Evolutionary conservation across 2,113 vertebrate genomes (phyloP), one percentile per base, ranked within the genome.

Genomic region (Sciurus niger): DNA sequence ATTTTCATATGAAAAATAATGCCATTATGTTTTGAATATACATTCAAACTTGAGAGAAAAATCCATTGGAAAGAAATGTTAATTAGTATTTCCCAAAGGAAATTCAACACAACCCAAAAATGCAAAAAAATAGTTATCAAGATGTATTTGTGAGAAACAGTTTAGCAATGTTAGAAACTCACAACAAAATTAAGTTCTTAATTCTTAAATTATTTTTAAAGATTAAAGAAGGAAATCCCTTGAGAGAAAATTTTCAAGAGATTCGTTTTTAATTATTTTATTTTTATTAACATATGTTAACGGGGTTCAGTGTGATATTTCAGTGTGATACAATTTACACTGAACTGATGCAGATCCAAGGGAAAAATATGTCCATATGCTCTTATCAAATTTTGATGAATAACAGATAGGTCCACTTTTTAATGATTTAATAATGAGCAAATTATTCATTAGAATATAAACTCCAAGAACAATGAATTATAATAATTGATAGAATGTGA

Each of bases 1-100:
- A 72, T 60, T 51, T 89, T 32, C 12, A n/a, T 70, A 67, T 24
- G 40, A 76, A 70, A 25, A 96, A 89, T 82, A 60, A 84, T 73
- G 24, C 13, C 18, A 80, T n/a, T 40, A 18, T 91, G 34, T 58
- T 72, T 94, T 91, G 22, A 79, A 95, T 79, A 65, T 34, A 0
- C 73, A 83, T 73, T 96, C 84, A 93, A 73, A 73, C 73, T 77
- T 88, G 17, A 16, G 46, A 94, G 46, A 30, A 77, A 67, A 72
- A 78, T 6, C 13, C 11, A 77, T 11, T 91, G 63, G n/a, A 87
- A 90, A 95, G 32, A 87, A 93, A 88, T 91, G 53, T 17, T 73
- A 90, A 40, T 80, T 58, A 58, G 14, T 46, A 70, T 84, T 88
- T 95, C 48, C 6, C 65, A 93, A 87, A 67, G 14, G 82, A 93